Base-by-base conservation (phyloP, 2,797 vertebrate genomes). In the Strix occidentalis region DNA sequence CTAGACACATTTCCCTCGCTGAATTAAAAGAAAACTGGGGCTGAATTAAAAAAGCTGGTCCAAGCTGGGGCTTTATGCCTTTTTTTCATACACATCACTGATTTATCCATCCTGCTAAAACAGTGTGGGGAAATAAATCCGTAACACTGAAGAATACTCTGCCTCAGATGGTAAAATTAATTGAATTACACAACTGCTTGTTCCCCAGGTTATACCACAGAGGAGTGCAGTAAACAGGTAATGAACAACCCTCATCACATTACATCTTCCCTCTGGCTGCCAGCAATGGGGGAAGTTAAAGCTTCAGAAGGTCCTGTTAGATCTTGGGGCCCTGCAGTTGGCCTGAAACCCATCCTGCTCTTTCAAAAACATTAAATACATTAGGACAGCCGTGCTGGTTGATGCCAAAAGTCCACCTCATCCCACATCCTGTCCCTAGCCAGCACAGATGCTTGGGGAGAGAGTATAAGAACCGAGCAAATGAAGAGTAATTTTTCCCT, bases 371-470 rank as follows among this genome's bases (percentile, higher is more conserved):
- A 61, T 61, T 68, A 74, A 87, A 72, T 70, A 70, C 17, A 16
- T 64, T 84, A 61, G 60, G 70, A 83, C 1, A 6, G 74, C 21
- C 3, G 1, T 63, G 41, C n/a, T 41, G 41, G 39, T 53, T 45
- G 68, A n/a, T 91, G 90, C 78, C 78, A 92, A 35, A 96, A 92
- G 48, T 85, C 53, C 75, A 90, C 71, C 37, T 94, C 87, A 87
- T 85, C 81, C 60, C 68, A 77, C 39, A 83, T 75, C 68, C 84
- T 68, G 75, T 83, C 81, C 56, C 75, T 57, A 83, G 60, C n/a
- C 56, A 85, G 56, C 4, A 5, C 41, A 77, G 75, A 70, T 57
- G 13, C 75, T 57, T 83, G 56, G 21, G 46, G 11, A 74, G 43
- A 71, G 51, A 80, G 50, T 15, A 1, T 18, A 66, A 83, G 68